A percentile compares a stretch with the other conserved stretches of the same genome.
phyloP scores from a whole-genome alignment of 2,888 invertebrate genomes.

The Drosophila anomalata region DNA sequence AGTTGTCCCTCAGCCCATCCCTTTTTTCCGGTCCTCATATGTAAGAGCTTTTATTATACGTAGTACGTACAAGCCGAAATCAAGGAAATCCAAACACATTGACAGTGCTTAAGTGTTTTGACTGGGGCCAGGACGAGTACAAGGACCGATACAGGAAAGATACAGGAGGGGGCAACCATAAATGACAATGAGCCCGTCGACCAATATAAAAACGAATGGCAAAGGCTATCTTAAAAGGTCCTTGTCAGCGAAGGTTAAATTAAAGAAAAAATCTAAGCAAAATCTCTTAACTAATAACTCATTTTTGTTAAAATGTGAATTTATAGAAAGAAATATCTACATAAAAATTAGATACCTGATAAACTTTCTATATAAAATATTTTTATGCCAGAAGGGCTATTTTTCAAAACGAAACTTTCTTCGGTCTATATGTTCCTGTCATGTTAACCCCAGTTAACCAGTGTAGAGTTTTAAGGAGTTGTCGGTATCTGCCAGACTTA shows the following conservation, averaged over 20 bases:
- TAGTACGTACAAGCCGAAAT: constrained; percentile 40
- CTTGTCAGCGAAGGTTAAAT: neutral
- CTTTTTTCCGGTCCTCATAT: constrained; percentile 4
- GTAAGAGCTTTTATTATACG: constrained; percentile 21
- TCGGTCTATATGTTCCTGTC: neutral
- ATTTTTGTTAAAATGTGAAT: neutral
- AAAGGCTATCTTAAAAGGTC: neutral
- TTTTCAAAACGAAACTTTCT: neutral
- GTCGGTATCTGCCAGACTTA: constrained; percentile 11
- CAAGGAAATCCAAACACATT: constrained; percentile 65
- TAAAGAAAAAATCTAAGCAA: no score
- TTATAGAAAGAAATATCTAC: neutral
- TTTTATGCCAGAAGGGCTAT: neutral
- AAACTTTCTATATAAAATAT: neutral
- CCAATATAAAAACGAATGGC: neutral
- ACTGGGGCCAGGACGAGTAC: constrained; percentile 26
- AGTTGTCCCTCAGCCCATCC: constrained; percentile 3
- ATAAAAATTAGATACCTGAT: neutral
- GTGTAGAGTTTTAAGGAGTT: constrained; percentile 16
- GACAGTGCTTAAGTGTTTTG: constrained; percentile 56
- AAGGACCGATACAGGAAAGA: neutral
- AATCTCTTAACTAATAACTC: no score
- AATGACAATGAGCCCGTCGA: neutral
- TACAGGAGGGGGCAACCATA: neutral
- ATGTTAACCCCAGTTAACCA: constrained; percentile 12